Base-by-base conservation (phyloP, 37 sponge, comb jelly and placozoan species). In the Geodia barretti region DNA sequence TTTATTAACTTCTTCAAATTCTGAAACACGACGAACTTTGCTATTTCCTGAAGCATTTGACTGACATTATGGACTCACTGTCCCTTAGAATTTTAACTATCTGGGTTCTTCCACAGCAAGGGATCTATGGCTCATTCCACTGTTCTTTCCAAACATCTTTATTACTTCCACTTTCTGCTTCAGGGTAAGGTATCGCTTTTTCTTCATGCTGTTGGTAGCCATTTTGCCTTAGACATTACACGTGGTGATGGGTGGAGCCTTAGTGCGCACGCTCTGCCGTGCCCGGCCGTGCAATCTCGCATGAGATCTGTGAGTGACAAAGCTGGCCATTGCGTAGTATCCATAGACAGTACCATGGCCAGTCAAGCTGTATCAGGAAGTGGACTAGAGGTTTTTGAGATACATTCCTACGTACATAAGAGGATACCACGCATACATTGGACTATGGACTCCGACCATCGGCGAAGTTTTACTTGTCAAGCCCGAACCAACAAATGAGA, bases 91-190 rank as follows among this genome's bases (percentile, higher is more conserved):
- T 75, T 9, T 39, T 60, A 14, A 39, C 34, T 32, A 86, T 73
- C 41, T 83, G 79, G n/a, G 79, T 88, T 73, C 73, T 83, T 5
- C 79, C 89, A 78, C 81, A 40, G 81, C 88, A 38, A 88, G 19
- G 43, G 47, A 47, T 73, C 58, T 73, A 8, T 25, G 19, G 25
- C 34, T 36, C 9, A 76, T 2, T 76, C 31, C 61, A 35, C 34
- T 21, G 9, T 76, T 24, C 30, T 76, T 61, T 32, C 61, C 32
- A 8, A 38, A 28, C 5, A 47, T 47, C 29, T 73, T 24, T 20
- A 76, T 76, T 3, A 76, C 38, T 9, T 76, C 37, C 37, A 76
- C 76, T 33, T 60, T 76, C 33, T 26, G 31, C 38, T 60, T 63
- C 2, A 60, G 35, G 38, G 62, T 62, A 11, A 76, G 9, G 24